These are phyloP conservation scores for Cynopterus sphinx DNA, from an alignment of 2,797 vertebrate genomes.

Conservation along the genomic window DNA sequence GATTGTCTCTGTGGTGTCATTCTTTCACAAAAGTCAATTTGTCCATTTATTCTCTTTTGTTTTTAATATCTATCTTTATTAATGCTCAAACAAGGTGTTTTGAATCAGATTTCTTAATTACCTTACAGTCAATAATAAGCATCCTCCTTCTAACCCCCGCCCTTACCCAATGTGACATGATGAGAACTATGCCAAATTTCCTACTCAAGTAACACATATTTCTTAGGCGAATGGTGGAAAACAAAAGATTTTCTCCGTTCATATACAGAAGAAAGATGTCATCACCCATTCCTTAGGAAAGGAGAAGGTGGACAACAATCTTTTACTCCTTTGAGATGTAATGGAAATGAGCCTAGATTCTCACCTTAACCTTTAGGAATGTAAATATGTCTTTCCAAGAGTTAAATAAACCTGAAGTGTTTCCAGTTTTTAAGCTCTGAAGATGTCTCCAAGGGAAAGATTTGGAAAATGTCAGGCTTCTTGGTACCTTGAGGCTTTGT, in stretches of 20 bases:
- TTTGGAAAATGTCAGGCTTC: not conserved
- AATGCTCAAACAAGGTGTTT: not conserved
- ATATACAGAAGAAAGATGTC: not conserved
- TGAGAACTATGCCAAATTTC: not conserved
- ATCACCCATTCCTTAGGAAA: not conserved
- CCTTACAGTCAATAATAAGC: not conserved
- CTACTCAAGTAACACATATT: not conserved
- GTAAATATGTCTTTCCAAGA: not conserved
- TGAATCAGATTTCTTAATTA: not conserved
- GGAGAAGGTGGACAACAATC: not conserved
- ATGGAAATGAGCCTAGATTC: not conserved
- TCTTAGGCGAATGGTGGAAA: not conserved
- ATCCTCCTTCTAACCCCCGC: not conserved
- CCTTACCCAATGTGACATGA: not conserved
- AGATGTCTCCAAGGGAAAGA: not conserved
- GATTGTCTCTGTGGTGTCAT: not conserved
- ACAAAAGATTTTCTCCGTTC: not conserved
- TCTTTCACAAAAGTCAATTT: conserved; percentile 6
- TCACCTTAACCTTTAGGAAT: not conserved
- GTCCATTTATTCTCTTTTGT: not conserved
- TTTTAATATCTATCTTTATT: not conserved
- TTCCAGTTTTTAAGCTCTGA: not conserved
- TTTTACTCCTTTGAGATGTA: not conserved
- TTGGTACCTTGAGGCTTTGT: not conserved
- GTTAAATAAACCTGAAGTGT: not conserved